Evolutionary conservation across 2,888 invertebrate genomes (phyloP), one percentile per base, ranked within the genome.

Genomic region (Eulithis prunata): DNA sequence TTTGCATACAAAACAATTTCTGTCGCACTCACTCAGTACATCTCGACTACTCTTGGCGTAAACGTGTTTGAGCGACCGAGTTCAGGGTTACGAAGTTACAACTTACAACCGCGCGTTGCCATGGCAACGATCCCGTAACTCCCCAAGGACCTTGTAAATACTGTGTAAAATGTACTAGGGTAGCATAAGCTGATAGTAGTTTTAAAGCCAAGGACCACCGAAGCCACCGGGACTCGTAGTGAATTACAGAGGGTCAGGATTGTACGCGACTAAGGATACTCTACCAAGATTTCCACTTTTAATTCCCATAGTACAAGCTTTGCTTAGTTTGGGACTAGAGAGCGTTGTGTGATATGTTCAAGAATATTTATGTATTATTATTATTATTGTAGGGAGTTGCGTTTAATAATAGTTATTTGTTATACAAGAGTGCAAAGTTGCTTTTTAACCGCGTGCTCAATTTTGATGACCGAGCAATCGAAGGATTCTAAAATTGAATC

Each of bases 141-240:
- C 85, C 86, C 84, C 62, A 80, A 81, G 87, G 88, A 88, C 79
- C 87, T 85, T 89, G 90, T 90, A 90, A 90, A 85, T 82, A 81
- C 81, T 80, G 85, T 89, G 87, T 89, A 88, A 87, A 80, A 79
- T 75, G 78, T 88, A 91, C 90, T 75, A 90, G 85, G 90, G 67
- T 61, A 70, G 65, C 85, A 91, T 83, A 79, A 79, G 53, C 68
- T 61, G 68, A 69, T 78, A 76, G 79, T 78, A 65, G 63, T 57
- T 8, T 38, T 21, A 49, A 45, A 45, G 43, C 41, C 21, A 55
- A 28, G 21, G 46, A 46, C 36, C 38, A 60, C 8, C 41, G 47
- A 52, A 57, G 57, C 46, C 21, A 21, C 14, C 38, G 54, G 41
- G 41, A 54, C 38, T 38, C 41, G 10, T 57, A 46, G 14, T 6